Evolutionary conservation across 2,797 vertebrate genomes (phyloP).

Genomic region (Leptatherina wallacei): DNA sequence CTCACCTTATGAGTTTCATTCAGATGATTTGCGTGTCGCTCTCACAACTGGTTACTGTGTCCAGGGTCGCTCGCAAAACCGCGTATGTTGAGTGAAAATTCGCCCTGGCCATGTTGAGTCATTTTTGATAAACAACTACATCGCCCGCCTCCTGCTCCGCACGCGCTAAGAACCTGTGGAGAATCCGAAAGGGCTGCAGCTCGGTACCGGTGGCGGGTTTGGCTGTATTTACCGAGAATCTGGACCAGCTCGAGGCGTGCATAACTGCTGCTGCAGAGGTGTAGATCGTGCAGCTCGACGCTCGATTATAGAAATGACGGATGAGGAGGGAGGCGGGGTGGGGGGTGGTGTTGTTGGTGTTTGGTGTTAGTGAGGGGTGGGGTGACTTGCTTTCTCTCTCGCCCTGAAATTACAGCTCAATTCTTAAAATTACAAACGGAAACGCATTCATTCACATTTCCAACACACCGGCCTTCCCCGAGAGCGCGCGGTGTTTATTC

Average conservation of each 20-base stretch:
- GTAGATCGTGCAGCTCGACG: slow-evolving; percentile 69
- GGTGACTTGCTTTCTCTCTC: slow-evolving; percentile 7
- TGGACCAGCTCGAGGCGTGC: slow-evolving; percentile 44
- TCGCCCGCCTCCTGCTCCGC: slow-evolving; percentile 30
- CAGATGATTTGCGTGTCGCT: slow-evolving; percentile 58
- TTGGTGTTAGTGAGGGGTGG: slow-evolving; percentile 23
- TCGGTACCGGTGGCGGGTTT: slow-evolving; percentile 7
- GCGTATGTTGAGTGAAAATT: slow-evolving; percentile 34
- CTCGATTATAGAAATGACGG: slow-evolving; percentile 60
- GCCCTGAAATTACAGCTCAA: slow-evolving; percentile 74
- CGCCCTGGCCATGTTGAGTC: slow-evolving; percentile 62
- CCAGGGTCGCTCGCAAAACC: slow-evolving; percentile 38
- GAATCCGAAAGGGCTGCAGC: slow-evolving; percentile 6
- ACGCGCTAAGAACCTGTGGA: slow-evolving; percentile 39
- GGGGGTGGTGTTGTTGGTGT: slow-evolving; percentile 20
- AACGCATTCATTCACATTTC: too few relatives aligned
- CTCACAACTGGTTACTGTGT: slow-evolving; percentile 54
- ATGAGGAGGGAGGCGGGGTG: slow-evolving; percentile 7
- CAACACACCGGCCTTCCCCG: too few relatives aligned
- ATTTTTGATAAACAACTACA: slow-evolving; percentile 53
- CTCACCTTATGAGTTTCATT: slow-evolving; percentile 79
- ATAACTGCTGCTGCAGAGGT: slow-evolving; percentile 55
- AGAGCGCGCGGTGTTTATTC: too few relatives aligned
- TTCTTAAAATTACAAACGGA: slow-evolving; percentile 80
- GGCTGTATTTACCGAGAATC: slow-evolving; percentile 37